Conservation (phyloP, 2,888 invertebrate genomes). For the Eretmocerus hayati region DNA sequence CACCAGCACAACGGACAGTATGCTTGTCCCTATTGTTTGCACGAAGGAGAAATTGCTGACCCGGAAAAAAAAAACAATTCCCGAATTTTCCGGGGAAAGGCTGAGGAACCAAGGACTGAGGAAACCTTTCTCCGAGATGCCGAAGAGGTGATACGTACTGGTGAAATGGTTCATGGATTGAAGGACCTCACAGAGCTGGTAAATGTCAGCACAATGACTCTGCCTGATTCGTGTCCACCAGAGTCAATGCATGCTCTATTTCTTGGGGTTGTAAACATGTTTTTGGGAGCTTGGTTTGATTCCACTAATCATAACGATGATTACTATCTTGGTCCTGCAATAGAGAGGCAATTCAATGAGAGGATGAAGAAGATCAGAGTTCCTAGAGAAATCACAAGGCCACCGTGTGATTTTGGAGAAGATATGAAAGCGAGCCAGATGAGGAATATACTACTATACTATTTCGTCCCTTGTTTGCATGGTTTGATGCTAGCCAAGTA, state of each 20-base stretch:
- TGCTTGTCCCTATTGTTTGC: slow-evolving; percentile 16
- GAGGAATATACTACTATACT: slow-evolving; percentile 19
- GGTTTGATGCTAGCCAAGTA: slow-evolving; percentile 8
- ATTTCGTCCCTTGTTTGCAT: slow-evolving; percentile 18
- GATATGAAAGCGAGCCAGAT: slow-evolving; percentile 17
- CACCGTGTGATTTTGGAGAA: slow-evolving; percentile 2
- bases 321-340: slow-evolving; percentile 9
- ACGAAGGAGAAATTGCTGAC: slow-evolving; percentile 12
- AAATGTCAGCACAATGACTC: slow-evolving; percentile 8
- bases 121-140: slow-evolving; percentile 5
- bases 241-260: slow-evolving; percentile 16
- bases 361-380: slow-evolving; percentile 6
- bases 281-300: slow-evolving; percentile 12
- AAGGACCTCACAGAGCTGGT: slow-evolving; percentile 10
- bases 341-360: slow-evolving; percentile 2
- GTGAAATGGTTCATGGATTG: slow-evolving; percentile 6
- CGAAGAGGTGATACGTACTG: not conserved
- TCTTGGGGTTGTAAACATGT: slow-evolving; percentile 6
- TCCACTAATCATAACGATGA: not conserved
- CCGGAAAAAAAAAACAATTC: slow-evolving; percentile 6
- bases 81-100: slow-evolving; percentile 4
- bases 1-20: slow-evolving; percentile 15
- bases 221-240: slow-evolving; percentile 13
- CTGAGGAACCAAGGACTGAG: slow-evolving; percentile 2
- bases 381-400: slow-evolving; percentile 8